Evolutionary conservation across 2,888 invertebrate species (phyloP).

Genomic region (Drosophila leonis): DNA sequence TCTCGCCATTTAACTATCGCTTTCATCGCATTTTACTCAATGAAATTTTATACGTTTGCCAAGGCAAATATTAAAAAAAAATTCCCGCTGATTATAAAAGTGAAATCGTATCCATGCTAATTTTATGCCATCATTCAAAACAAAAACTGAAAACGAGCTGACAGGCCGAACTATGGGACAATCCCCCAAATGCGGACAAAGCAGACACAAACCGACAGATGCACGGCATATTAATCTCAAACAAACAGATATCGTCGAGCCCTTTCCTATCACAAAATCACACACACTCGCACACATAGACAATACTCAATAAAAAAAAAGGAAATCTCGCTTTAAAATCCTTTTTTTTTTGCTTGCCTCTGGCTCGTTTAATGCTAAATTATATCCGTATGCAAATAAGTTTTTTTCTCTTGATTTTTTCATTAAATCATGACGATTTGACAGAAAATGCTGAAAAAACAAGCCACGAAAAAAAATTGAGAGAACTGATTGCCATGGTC

Average conservation of each 20-base stretch:
- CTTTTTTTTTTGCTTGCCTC: constrained; percentile 61
- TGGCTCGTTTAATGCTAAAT: constrained; percentile 80
- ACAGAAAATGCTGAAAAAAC: constrained; percentile 56
- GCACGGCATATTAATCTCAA: constrained; percentile 83
- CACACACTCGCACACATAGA: constrained; percentile 18
- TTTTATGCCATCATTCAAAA: constrained; percentile 73
- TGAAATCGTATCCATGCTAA: constrained; percentile 83
- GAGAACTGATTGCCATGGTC: constrained; percentile 50
- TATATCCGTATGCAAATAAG: constrained; percentile 83
- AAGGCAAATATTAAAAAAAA: constrained; percentile 13
- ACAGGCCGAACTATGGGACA: constrained; percentile 58
- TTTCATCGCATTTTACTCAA: not conserved
- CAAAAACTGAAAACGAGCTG: constrained; percentile 58
- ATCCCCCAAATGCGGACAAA: constrained; percentile 26
- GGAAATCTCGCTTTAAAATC: constrained; percentile 67
- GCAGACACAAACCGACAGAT: constrained; percentile 77
- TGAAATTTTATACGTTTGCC: constrained; percentile 41
- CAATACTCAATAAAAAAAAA: constrained; percentile 42
- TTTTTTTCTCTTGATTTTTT: constrained; percentile 78
- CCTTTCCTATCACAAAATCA: constrained; percentile 68
- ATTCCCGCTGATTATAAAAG: constrained; percentile 58
- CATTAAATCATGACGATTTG: constrained; percentile 82
- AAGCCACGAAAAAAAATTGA: constrained; percentile 23
- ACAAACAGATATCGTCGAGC: constrained; percentile 79
- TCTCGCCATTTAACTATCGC: constrained; percentile 1